Evolutionary conservation across 2,797 vertebrate species (phyloP).

Genomic region (Acrossocheilus wenchowensis): DNA sequence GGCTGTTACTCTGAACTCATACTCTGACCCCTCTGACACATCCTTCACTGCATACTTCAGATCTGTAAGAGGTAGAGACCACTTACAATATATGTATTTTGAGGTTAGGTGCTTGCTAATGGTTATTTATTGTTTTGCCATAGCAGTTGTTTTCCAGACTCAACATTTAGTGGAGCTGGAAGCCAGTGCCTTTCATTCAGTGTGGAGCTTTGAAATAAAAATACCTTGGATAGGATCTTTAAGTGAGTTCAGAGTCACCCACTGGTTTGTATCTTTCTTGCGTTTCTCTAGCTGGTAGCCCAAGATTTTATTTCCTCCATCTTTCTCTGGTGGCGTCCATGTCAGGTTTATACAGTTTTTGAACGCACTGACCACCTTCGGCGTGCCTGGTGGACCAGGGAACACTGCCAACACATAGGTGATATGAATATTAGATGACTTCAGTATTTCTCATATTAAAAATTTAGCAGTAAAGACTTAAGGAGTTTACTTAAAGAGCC

Average conservation of each 20-base stretch:
- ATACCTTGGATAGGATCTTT: constrained; percentile 78
- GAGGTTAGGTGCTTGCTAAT: background rate
- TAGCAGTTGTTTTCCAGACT: constrained; percentile 25
- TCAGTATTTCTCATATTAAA: background rate
- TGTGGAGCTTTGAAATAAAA: background rate
- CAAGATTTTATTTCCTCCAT: constrained; percentile 71
- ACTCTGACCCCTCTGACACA: constrained; percentile 82
- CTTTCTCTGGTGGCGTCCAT: constrained; percentile 80
- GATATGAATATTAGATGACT: background rate
- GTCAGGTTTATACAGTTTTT: constrained; percentile 78
- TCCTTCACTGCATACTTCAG: constrained; percentile 74
- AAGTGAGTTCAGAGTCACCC: constrained; percentile 78
- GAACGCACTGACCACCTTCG: constrained; percentile 76
- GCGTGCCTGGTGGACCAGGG: constrained; percentile 79
- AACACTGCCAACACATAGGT: constrained; percentile 69
- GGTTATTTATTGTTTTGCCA: constrained; percentile 11
- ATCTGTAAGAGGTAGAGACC: constrained; percentile 57
- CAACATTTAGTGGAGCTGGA: background rate
- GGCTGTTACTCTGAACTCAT: constrained; percentile 87
- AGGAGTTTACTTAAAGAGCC: constrained; percentile 81
- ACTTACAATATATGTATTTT: background rate
- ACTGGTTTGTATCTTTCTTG: constrained; percentile 82
- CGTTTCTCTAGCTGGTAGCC: constrained; percentile 86
- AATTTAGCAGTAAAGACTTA: constrained; percentile 26
- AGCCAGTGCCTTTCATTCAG: background rate